Percentiles rank a stretch among this genome's conserved stretches.
Conservation (phyloP, 2,888 invertebrate genomes). For the Conchocele bisecta region DNA sequence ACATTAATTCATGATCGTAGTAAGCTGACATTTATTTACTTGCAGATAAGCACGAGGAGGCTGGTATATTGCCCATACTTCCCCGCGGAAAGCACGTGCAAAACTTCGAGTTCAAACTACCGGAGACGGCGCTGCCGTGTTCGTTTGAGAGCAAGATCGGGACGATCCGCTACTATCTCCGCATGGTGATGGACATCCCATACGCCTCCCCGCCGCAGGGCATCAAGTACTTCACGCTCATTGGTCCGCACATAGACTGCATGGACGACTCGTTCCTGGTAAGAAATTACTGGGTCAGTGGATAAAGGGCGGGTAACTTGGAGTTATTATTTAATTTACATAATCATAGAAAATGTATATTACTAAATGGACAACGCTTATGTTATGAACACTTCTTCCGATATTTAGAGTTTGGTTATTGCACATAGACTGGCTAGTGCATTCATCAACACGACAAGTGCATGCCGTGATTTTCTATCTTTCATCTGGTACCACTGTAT, state of each 20-base stretch:
- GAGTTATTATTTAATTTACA: too few species aligned
- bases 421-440: background rate
- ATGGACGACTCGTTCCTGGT: constrained; percentile 92
- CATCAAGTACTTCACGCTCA: constrained; percentile 90
- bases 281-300: constrained; percentile 68
- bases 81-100: constrained; percentile 89
- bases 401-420: background rate
- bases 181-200: constrained; percentile 88
- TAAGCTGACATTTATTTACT: too few species aligned
- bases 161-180: constrained; percentile 88
- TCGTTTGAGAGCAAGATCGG: constrained; percentile 90
- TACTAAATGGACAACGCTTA: background rate
- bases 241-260: constrained; percentile 91
- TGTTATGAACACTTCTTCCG: too few species aligned
- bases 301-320: background rate
- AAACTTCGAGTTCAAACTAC: constrained; percentile 88
- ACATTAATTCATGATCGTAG: too few species aligned
- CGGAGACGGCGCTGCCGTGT: constrained; percentile 89
- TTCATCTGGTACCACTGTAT: too few species aligned
- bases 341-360: background rate
- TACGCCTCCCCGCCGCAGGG: constrained; percentile 91
- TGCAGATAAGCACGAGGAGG: constrained; percentile 78
- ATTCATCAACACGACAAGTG: background rate
- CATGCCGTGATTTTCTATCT: background rate
- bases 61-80: constrained; percentile 85